Evolutionary conservation across 2,797 vertebrate species (phyloP), one percentile per base, ranked within the genome.

Genomic region (Rhinichthys osculus): DNA sequence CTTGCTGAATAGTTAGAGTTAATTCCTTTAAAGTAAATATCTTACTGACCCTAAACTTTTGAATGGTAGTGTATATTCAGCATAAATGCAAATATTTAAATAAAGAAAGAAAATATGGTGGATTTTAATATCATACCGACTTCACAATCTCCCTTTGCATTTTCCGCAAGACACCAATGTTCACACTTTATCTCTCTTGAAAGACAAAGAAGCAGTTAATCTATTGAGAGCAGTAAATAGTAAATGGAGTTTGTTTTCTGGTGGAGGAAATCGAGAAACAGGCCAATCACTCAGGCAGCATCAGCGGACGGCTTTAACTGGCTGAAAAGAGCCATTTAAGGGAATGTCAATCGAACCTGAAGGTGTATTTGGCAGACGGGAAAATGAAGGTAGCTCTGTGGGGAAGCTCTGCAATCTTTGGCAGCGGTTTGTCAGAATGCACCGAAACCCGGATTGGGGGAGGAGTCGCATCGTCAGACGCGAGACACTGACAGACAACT

Each of bases 241-340:
- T 78, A 77, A 69, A 77, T 81, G 72, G 21, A 35, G 42, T 84
- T 77, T 69, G 54, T 71, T 52, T 62, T 21, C 84, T 47, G 70
- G 79, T 52, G 81, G 78, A 71, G 50, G 81, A 83, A 38, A 83
- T 47, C 10, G 7, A 81, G 77, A 88, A 82, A 50, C 44, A 59
- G 35, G 73, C 30, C 82, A 76, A 84, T 86, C 82, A 78, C 85
- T 82, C 85, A 79, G 74, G 44, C 69, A 82, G 83, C 85, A 77
- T 85, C 78, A 88, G 85, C n/a, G 30, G 84, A 83, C 83, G 30
- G 81, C 76, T 88, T 86, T 77, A 83, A 83, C 78, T 82, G 82
- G 87, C 78, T 83, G 74, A 89, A 82, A 89, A 84, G 62, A 87
- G 83, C 59, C 74, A 87, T 87, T 87, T 86, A 89, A 86, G 50